Base-by-base conservation (phyloP, 2,113 vertebrate genomes). In the Ictidomys tridecemlineatus region DNA sequence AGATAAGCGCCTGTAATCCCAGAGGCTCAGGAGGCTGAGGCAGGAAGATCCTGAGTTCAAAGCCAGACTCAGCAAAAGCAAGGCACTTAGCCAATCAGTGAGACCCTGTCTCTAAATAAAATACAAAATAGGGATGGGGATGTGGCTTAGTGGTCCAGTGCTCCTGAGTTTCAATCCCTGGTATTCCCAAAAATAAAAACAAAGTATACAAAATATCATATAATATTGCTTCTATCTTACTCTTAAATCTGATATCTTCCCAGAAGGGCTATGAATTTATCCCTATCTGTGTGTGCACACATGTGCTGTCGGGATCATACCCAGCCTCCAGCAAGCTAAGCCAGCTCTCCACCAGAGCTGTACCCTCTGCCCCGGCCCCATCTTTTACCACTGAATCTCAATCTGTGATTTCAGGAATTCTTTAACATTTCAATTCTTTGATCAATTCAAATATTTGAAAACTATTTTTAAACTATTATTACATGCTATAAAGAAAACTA, bases 371-470 rank as follows among this genome's bases (percentile, higher is more conserved):
- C n/a, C 26, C 16, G 65, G 13, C 70, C 8, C 73, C 63, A 18
- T 45, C 39, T n/a, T 88, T 67, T 70, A 26, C 8, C 61, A 63
- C 28, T 42, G 58, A 92, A 32, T 67, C 34, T 86, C 74, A 67
- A 76, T 65, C 28, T 72, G 8, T 58, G 39, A 76, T 48, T 79
- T 67, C 26, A 73, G 48, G 8, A 88, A 72, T 65, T 91, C 82
- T 58, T 30, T 42, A 70, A 70, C 11, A 24, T 92, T 94, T 77
- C 53, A 74, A 79, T 42, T 63, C 32, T 89, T 83, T 56, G n/a
- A 93, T 80, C 78, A 56, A 58, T 42, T 91, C 18, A 61, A 63
- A 39, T 88, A 48, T 83, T 92, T 83, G 45, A 37, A 20, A 93
- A 78, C 39, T 85, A 12, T n/a, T 84, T 78, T 79, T 24, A n/a